Base-by-base conservation (phyloP, 2,888 invertebrate genomes). In the Ferrisia virgata region DNA sequence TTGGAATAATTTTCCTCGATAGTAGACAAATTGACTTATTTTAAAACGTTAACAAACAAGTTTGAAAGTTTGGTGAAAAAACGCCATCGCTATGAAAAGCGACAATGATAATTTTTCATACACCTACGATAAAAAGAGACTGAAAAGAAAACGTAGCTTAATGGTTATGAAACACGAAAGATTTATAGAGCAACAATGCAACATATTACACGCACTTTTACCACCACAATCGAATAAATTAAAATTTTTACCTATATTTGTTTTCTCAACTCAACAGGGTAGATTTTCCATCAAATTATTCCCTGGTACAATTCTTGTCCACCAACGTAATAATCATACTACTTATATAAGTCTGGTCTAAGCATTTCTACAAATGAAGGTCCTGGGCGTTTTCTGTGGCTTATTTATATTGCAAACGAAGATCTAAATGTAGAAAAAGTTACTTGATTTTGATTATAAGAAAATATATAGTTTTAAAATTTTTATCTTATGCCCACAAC, bases 111-210 rank as follows among this genome's bases (percentile, higher is more conserved):
- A 72, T 72, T 72, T 72, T 72, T 72, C 33, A 72, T 33, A 72
- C 72, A 72, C 72, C 72, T 72, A 31, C 72, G 72, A 31, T 15
- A 18, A 33, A 33, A 31, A 72, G 33, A 72, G n/a, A n/a, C n/a
- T n/a, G n/a, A n/a, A n/a, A n/a, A n/a, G n/a, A n/a, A n/a, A n/a
- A n/a, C n/a, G 72, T 72, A 33, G 72, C 72, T 33, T 72, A 72
- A 72, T 72, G 72, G 72, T 72, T 33, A 72, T 72, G 33, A 72
- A 72, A 72, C 33, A 33, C 33, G 72, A 72, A 33, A 72, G 72
- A 72, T 72, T 72, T 72, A 72, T 72, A 22, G 33, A 33, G n/a
- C 33, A 36, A 72, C 72, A 72, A n/a, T n/a, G n/a, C 33, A 36
- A 72, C 72, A 72, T 72, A 72, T 72, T 72, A 15, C 33, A 18